Evolutionary conservation across 2,888 invertebrate species (phyloP).

Genomic region (Pammene fasciana): DNA sequence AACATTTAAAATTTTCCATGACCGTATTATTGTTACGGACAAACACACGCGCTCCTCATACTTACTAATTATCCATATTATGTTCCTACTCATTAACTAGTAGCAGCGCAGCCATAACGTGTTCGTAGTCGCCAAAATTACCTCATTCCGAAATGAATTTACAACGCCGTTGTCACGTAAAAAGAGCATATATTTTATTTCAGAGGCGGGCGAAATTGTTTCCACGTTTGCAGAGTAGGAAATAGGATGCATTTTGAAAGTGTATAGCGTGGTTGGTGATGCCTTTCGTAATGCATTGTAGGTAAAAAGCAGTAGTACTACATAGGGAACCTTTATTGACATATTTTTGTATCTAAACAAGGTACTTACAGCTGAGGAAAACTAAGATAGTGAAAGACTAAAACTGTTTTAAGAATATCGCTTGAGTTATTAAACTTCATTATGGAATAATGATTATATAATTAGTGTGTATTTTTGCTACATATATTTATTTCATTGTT

Average conservation of each 20-base stretch:
- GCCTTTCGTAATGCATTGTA: slow-evolving; percentile 36
- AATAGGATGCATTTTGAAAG: slow-evolving; percentile 56
- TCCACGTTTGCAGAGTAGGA: slow-evolving; percentile 52
- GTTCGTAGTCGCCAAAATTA: slow-evolving; percentile 20
- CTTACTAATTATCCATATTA: slow-evolving; percentile 5
- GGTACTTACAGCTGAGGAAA: too few relatives aligned
- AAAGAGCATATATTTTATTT: slow-evolving; percentile 42
- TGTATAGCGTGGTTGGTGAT: slow-evolving; percentile 52
- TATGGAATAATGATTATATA: too few relatives aligned
- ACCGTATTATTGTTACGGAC: neutral
- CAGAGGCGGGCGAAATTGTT: slow-evolving; percentile 47
- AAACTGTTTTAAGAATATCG: too few relatives aligned
- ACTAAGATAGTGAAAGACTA: too few relatives aligned
- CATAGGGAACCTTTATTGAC: neutral
- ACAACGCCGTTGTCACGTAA: slow-evolving; percentile 35
- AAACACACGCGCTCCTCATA: neutral
- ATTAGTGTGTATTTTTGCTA: too few relatives aligned
- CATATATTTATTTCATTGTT: too few relatives aligned
- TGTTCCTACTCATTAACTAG: slow-evolving; percentile 16
- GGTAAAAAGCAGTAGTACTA: too few relatives aligned
- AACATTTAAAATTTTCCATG: too few relatives aligned
- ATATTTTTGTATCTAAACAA: too few relatives aligned
- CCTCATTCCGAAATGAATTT: slow-evolving; percentile 35
- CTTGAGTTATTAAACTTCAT: too few relatives aligned
- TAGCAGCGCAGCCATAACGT: slow-evolving; percentile 9